These are phyloP conservation scores for Danaus melanippus DNA, from an alignment of 1,140 invertebrate genomes.

Conservation along the genomic window DNA sequence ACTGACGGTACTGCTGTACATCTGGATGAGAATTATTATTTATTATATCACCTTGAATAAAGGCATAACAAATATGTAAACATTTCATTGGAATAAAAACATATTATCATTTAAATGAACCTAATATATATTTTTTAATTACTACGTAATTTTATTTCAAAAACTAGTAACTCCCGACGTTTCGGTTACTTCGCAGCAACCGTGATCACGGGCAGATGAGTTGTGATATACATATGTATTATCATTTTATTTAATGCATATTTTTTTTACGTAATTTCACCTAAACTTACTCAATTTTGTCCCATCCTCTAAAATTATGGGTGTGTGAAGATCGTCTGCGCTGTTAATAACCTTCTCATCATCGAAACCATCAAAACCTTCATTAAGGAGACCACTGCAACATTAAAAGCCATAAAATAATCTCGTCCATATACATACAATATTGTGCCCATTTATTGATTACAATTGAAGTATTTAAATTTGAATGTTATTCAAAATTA, in stretches of 20 bases:
- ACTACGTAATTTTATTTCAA: no score
- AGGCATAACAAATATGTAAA: constrained; percentile 1
- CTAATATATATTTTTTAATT: no score
- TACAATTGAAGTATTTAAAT: constrained; percentile 5
- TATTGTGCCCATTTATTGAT: no score
- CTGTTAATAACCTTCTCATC: constrained; percentile 39
- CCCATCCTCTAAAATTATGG: constrained; percentile 62
- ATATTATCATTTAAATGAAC: no score
- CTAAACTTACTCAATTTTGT: constrained; percentile 47
- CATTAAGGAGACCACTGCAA: constrained; percentile 56
- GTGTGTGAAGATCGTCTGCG: constrained; percentile 44
- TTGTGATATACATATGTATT: no score
- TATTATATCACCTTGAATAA: not conserved
- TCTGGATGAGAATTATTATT: constrained; percentile 54
- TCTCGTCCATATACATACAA: no score
- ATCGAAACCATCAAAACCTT: constrained; percentile 50
- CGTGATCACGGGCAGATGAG: no score
- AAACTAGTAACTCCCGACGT: no score
- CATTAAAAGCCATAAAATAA: not conserved
- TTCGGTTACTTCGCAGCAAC: no score
- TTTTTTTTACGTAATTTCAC: no score
- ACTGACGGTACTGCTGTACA: constrained; percentile 75
- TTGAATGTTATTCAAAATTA: no score
- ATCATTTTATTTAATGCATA: no score
- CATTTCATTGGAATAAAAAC: not conserved